These are phyloP conservation scores for Syrphus vitripennis DNA, from an alignment of 2,888 invertebrate genomes.

Conservation along the genomic window DNA sequence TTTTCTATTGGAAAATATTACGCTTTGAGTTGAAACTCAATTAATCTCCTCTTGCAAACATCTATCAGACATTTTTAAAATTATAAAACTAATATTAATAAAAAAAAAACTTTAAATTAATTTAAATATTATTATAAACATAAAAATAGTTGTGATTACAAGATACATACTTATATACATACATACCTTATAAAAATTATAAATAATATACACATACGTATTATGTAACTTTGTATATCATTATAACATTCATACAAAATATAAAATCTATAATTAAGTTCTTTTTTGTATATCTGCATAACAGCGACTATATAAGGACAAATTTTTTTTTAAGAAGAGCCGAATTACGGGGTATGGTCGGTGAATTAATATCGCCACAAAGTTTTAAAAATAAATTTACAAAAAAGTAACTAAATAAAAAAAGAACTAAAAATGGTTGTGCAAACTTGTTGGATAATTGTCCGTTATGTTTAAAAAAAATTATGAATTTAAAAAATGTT, in stretches of 20 bases:
- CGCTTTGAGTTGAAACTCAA: constrained; percentile 65
- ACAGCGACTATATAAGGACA: constrained; percentile 9
- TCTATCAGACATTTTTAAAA: constrained; percentile 27
- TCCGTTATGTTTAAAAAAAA: constrained; percentile 33
- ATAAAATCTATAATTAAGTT: constrained; percentile 20
- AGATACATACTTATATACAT: neutral
- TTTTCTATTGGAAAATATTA: constrained; percentile 69
- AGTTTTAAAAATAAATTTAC: neutral
- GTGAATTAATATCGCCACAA: constrained; percentile 29
- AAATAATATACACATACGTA: neutral
- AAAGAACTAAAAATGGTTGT: constrained; percentile 61
- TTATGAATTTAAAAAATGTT: neutral
- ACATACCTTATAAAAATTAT: too few relatives aligned
- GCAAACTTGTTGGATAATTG: constrained; percentile 44
- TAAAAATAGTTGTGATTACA: constrained; percentile 57
- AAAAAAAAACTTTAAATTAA: constrained; percentile 15
- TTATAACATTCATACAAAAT: constrained; percentile 19
- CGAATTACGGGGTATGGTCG: constrained; percentile 33
- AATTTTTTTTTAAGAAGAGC: constrained; percentile 43
- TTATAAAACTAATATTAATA: neutral
- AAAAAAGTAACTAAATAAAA: constrained; percentile 24
- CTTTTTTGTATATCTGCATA: constrained; percentile 21
- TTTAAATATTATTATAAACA: neutral
- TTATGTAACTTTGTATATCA: constrained; percentile 15
- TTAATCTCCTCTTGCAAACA: constrained; percentile 52